Conservation (phyloP, 92 coral and sea anemone genomes). For the Zoanthus sociatus region DNA sequence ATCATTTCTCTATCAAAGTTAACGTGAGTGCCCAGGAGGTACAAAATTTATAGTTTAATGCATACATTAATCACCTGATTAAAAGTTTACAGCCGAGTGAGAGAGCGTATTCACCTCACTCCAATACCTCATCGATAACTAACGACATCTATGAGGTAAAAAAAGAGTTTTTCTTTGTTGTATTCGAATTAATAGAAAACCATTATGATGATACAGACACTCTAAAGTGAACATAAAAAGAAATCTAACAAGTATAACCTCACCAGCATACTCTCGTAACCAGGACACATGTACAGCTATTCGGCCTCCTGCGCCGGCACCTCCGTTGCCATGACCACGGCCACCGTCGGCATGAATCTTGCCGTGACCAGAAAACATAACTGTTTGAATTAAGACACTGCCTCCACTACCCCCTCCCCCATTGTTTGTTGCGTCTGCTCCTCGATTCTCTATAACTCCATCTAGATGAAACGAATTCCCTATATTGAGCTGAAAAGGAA, state of each 20-base stretch:
- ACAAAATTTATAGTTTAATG: too few relatives aligned
- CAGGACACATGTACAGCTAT: constrained; percentile 75
- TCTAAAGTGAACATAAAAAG: neutral
- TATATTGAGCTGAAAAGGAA: constrained; percentile 52
- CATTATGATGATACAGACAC: too few relatives aligned
- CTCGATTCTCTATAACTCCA: constrained; percentile 73
- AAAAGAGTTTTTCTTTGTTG: too few relatives aligned
- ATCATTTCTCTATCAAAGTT: too few relatives aligned
- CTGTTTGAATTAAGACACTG: constrained; percentile 63
- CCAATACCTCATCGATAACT: too few relatives aligned
- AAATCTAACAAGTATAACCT: neutral
- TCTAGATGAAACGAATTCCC: constrained; percentile 69
- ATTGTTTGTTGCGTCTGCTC: constrained; percentile 42
- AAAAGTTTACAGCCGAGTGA: too few relatives aligned
- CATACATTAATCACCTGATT: too few relatives aligned
- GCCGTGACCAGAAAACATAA: constrained; percentile 74
- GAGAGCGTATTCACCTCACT: too few relatives aligned
- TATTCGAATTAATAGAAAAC: too few relatives aligned
- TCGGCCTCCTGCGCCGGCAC: constrained; percentile 77
- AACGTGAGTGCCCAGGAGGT: too few relatives aligned
- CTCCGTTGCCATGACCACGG: constrained; percentile 68
- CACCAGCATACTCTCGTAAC: constrained; percentile 73
- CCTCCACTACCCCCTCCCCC: constrained; percentile 83
- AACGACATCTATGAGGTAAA: too few relatives aligned
- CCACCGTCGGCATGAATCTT: constrained; percentile 69